Evolutionary conservation across 2,888 invertebrate genomes (phyloP), one percentile per base, ranked within the genome.

Genomic region (Celastrina argiolus): DNA sequence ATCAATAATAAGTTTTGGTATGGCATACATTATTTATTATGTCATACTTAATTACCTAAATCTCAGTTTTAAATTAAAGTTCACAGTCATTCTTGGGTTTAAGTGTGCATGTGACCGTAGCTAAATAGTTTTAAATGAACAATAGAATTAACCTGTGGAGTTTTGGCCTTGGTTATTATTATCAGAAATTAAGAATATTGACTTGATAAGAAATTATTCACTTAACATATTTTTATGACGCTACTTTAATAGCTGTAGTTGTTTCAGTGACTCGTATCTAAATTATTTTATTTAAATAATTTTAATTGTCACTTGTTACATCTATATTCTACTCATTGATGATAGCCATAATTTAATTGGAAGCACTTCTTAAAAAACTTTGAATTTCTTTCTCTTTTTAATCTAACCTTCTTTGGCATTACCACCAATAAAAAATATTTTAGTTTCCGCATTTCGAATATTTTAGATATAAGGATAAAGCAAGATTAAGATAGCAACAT

Each of bases 121-220:
- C 18, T 16, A 45, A 18, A 45, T 45, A 2, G 10, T 45, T 18
- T 18, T 45, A 45, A 45, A 45, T 45, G 18, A 45, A 18, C 18
- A 45, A 45, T 45, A 45, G 18, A 45, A 18, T 45, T 45, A 10
- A 18, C 3, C 45, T 45, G 45, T 41, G 10, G 2, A 10, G 2
- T 18, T 6, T 51, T 12, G 22, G 4, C 51, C 51, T 51, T 51
- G 22, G 12, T 45, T 51, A 22, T 22, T 22, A 22, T 22, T 51
- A 51, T 51, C 22, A 22, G 51, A 22, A 51, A 51, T 18, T 22
- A 51, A 51, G 51, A 51, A 51, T 22, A 51, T 51, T 51, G 51
- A 18, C 12, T 51, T 51, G 22, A 51, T 22, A 51, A 51, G 5
- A 51, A 18, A 45, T 45, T 7, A 45, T 45, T 45, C 18, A n/a